Conservation (phyloP, 2,113 vertebrate species). For the Tamias sibiricus region DNA sequence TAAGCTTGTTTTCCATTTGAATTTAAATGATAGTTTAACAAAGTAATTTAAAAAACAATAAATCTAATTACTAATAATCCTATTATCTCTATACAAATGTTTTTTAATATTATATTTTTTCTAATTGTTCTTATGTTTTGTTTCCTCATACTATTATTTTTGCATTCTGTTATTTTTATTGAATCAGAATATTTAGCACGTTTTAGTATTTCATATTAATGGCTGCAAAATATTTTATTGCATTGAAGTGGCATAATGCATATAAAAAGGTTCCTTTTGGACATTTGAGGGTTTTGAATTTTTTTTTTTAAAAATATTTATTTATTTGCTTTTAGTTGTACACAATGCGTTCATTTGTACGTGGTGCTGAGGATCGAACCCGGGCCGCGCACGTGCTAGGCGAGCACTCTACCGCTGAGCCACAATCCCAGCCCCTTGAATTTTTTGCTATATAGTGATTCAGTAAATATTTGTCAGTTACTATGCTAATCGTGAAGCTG, state of each 20-base stretch:
- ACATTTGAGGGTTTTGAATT: not conserved
- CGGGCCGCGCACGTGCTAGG: too few species aligned
- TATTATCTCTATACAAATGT: not conserved
- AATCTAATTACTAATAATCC: not conserved
- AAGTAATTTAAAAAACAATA: slow-evolving; percentile 25
- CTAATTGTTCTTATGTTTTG: not conserved
- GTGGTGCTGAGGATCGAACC: too few species aligned
- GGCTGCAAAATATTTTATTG: not conserved
- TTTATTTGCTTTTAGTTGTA: too few species aligned
- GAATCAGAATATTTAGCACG: not conserved
- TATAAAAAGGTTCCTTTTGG: slow-evolving; percentile 20
- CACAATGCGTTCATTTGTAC: too few species aligned
- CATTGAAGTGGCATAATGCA: not conserved
- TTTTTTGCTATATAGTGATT: slow-evolving; percentile 15
- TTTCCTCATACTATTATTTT: not conserved
- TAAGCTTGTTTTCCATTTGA: slow-evolving; percentile 40
- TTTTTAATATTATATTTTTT: slow-evolving; percentile 51
- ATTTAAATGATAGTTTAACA: slow-evolving; percentile 22
- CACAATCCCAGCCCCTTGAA: too few species aligned
- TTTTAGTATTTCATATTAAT: slow-evolving; percentile 34
- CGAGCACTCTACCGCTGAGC: too few species aligned
- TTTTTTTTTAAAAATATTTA: too few species aligned
- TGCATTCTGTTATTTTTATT: not conserved
- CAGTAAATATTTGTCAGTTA: slow-evolving; percentile 13
- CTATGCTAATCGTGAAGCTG: not conserved